Conservation (phyloP, 2,888 invertebrate genomes). For the Hydrotaea cyrtoneurina region DNA sequence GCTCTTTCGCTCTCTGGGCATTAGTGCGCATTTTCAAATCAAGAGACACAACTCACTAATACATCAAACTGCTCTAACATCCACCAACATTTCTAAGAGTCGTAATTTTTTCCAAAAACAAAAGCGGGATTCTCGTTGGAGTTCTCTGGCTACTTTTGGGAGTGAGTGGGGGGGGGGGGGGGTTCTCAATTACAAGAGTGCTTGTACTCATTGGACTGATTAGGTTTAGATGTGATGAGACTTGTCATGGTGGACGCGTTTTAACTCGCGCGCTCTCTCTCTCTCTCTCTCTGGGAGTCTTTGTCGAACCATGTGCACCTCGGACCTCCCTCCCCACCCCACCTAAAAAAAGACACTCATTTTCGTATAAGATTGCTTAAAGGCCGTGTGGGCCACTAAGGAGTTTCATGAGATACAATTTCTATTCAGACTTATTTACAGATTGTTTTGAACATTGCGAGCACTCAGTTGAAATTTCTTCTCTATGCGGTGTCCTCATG, state of each 20-base stretch:
- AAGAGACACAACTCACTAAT: constrained; percentile 44
- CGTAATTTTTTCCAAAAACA: too few relatives aligned
- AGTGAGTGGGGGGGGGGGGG: neutral
- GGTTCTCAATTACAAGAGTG: neutral
- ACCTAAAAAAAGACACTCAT: too few relatives aligned
- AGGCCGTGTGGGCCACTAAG: too few relatives aligned
- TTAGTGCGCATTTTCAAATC: constrained; percentile 78
- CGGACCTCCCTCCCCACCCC: too few relatives aligned
- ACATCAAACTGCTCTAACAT: neutral
- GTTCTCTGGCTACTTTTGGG: too few relatives aligned
- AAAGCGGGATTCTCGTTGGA: too few relatives aligned
- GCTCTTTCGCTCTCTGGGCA: constrained; percentile 59
- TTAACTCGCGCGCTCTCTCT: neutral
- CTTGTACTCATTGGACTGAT: neutral
- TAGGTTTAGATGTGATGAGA: neutral
- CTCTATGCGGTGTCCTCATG: too few relatives aligned
- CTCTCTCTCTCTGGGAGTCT: neutral
- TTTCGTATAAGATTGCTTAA: too few relatives aligned
- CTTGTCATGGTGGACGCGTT: neutral
- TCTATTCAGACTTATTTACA: too few relatives aligned
- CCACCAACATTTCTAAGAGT: neutral
- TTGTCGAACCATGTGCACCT: neutral
- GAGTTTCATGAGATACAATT: too few relatives aligned
- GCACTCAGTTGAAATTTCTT: too few relatives aligned
- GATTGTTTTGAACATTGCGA: too few relatives aligned